phyloP scores from a whole-genome alignment of 2,113 vertebrate genomes.

The Eolophus roseicapilla region DNA sequence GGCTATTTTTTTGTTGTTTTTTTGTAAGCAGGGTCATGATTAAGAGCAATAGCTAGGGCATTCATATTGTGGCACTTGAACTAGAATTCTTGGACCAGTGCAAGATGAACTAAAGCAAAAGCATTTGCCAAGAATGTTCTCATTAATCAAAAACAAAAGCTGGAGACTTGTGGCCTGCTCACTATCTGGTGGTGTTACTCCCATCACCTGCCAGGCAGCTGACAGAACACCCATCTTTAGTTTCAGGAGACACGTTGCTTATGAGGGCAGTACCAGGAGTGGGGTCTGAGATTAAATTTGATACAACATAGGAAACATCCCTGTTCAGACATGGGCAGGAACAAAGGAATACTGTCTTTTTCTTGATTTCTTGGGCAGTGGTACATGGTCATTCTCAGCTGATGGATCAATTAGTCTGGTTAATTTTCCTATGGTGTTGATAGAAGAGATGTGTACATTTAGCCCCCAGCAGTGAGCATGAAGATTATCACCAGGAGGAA shows the following conservation, averaged over 20 bases:
- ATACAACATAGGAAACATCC: background rate
- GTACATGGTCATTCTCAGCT: background rate
- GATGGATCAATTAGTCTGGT: background rate
- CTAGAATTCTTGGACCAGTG: constrained; percentile 36
- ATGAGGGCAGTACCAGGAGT: background rate
- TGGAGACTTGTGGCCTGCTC: background rate
- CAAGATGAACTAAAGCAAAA: constrained; percentile 53
- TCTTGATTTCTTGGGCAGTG: background rate
- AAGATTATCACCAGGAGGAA: background rate
- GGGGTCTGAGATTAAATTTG: background rate
- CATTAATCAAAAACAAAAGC: constrained; percentile 31
- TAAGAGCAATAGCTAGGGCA: constrained; percentile 17
- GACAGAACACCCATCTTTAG: background rate
- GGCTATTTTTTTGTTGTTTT: background rate
- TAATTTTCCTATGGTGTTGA: background rate
- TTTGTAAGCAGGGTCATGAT: background rate
- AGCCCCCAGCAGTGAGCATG: background rate
- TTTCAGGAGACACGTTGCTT: background rate
- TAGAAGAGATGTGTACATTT: background rate
- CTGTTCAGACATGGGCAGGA: background rate
- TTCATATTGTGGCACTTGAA: constrained; percentile 49
- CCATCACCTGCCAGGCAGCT: background rate
- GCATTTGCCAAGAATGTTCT: constrained; percentile 27
- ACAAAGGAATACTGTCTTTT: background rate
- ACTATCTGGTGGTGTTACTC: background rate